Evolutionary conservation across 2,113 vertebrate genomes (phyloP), one percentile per base, ranked within the genome.

Genomic region (Balaeniceps rex): DNA sequence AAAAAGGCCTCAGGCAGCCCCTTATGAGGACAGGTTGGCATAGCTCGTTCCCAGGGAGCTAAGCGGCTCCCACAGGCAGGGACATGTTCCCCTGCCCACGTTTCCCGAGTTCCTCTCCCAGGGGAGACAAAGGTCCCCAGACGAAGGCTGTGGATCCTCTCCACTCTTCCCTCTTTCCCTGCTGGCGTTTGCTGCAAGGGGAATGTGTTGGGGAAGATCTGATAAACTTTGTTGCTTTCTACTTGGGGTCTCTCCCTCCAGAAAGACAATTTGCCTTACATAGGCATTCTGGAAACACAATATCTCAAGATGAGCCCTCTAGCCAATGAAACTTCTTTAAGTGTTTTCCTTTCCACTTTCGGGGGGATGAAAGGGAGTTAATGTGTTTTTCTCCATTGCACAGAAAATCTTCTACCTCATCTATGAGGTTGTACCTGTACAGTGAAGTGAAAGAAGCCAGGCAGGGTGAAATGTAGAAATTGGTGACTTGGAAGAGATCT

Each of bases 121-220:
- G 51, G 8, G 51, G 51, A 52, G 51, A 26, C 25, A 52, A 14
- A 26, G 51, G 14, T 26, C 8, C 25, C 51, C 51, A 52, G 13
- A 15, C 25, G 7, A 26, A 26, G 14, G 51, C 51, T 26, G 51
- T 12, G 49, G 24, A 24, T 49, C 22, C 49, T 24, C 49, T 13
- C 49, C 23, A 10, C 49, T 49, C 18, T 24, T 49, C 49, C 49
- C 23, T 49, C 23, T 49, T 49, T 49, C 3, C 11, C 11, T 31
- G 14, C 3, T 40, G 14, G 1, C 1, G 1, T 11, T 82, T 63
- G 6, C 26, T 68, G 8, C 1, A 24, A 42, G 11, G 9, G 16
- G 14, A 44, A 25, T 6, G 2, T 31, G 6, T 42, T 77, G 9
- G 9, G 6, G 16, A 25, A 12, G 3, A 34, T 19, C 42, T 49